Evolutionary conservation across 2,888 invertebrate species (phyloP), one percentile per base, ranked within the genome.

Genomic region (Rugalucina vietnamica): DNA sequence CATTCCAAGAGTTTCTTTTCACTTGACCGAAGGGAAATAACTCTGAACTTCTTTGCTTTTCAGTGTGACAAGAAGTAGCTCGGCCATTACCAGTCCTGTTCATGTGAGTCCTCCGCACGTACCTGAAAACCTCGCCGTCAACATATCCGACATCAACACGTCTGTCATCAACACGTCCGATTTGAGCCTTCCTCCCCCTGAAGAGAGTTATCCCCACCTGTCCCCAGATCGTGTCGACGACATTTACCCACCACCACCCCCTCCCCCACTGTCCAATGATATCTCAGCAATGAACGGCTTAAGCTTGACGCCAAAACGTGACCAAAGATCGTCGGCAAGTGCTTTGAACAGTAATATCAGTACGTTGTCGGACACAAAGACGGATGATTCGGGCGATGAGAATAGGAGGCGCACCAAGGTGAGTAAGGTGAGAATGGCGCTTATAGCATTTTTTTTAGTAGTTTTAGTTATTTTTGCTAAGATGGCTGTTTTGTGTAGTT

Each of bases 371-470:
- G 89, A 89, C 39, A 86, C 89, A n/a, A 80, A 88, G 76, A 82
- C 91, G n/a, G 91, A 91, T 24, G 93, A 91, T 1, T 89, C 88
- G 0, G 93, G 91, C n/a, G 93, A 93, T 8, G 90, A 89, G 50
- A 88, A 88, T 14, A 91, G 89, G 73, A 89, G 86, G 69, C 88
- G 89, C 76, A 88, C 73, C 54, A 93, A 91, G 91, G 92, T 91
- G 78, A 82, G 87, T 54, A 54, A 54, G 54, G 54, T 54, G 54
- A 54, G 54, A 21, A 8, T 54, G 54, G 54, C 54, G n/a, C 10
- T 18, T 54, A 14, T 54, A 18, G n/a, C 14, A 21, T 54, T 21
- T 18, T 54, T 54, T 4, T 12, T 43, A 43, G 43, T 43, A 43
- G 8, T 43, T 43, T 8, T 43, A 43, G 43, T 43, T 18, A 12